Conservation (phyloP, 2,888 invertebrate genomes). For the Ichneumoninae sp. region DNA sequence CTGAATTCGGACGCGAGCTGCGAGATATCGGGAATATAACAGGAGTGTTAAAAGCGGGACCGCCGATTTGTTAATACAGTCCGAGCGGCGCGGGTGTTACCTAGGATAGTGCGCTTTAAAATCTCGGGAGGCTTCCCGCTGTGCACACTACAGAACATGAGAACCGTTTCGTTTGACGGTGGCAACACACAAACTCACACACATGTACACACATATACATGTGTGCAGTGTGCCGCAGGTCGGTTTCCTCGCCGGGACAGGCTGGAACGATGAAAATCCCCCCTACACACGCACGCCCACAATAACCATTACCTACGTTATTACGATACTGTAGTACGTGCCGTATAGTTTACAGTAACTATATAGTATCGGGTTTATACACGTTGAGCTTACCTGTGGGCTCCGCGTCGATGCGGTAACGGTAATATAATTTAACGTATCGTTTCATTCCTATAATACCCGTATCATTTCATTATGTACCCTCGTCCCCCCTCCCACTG, state of each 20-base stretch:
- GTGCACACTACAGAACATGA: constrained; percentile 37
- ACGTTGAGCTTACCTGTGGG: constrained; percentile 8
- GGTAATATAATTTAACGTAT: constrained; percentile 63
- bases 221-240: not conserved
- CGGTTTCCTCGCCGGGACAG: constrained; percentile 3
- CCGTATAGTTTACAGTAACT: constrained; percentile 15
- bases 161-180: constrained; percentile 60
- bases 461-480: constrained; percentile 65
- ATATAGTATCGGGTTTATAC: not conserved
- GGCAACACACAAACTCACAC: constrained; percentile 1
- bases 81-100: constrained; percentile 25
- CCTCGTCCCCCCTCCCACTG: not conserved
- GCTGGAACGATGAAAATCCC: constrained; percentile 48
- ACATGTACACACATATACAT: not conserved
- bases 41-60: constrained; percentile 29
- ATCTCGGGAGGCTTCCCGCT: constrained; percentile 13
- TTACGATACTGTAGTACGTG: constrained; percentile 38
- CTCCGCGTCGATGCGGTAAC: constrained; percentile 51
- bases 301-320: constrained; percentile 55
- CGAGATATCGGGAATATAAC: constrained; percentile 24
- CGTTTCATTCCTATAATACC: constrained; percentile 59
- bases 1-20: not conserved
- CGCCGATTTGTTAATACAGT: constrained; percentile 58
- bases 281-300: constrained; percentile 50
- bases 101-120: constrained; percentile 41